These are phyloP conservation scores for Sinocyclocheilus maitianheensis DNA, from an alignment of 2,113 vertebrate genomes.

Conservation along the genomic window DNA sequence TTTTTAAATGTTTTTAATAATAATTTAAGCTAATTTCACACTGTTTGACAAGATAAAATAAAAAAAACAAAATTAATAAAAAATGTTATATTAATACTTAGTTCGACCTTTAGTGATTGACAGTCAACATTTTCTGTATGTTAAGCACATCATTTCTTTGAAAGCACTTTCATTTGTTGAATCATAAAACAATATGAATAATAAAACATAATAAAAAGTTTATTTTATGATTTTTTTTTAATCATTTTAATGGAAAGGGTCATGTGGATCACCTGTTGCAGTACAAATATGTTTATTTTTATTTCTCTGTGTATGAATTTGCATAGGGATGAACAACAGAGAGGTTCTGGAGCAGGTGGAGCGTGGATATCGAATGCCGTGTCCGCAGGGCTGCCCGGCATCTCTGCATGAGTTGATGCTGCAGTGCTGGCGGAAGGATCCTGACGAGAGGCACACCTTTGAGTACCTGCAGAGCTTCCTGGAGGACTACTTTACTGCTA, in stretches of 20 bases:
- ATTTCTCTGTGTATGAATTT: constrained; percentile 21
- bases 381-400: constrained; percentile 80
- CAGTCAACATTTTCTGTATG: not conserved
- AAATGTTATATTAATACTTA: not conserved
- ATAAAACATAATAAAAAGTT: not conserved
- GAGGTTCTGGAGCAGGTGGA: constrained; percentile 98
- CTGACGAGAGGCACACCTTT: constrained; percentile 95
- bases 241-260: not conserved
- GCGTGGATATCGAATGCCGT: constrained; percentile 92
- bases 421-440: constrained; percentile 92
- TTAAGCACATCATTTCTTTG: not conserved
- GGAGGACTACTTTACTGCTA: constrained; percentile 97
- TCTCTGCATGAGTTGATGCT: constrained; percentile 94
- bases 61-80: not conserved
- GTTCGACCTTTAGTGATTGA: not conserved
- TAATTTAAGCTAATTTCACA: too few relatives aligned
- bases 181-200: not conserved
- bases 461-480: constrained; percentile 97
- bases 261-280: not conserved
- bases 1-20: too few relatives aligned
- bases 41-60: not conserved
- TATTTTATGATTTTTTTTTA: not conserved
- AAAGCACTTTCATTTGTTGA: not conserved
- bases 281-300: not conserved
- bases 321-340: constrained; percentile 93